phyloP scores from a whole-genome alignment of 1,140 invertebrate genomes.

The Drosophila ambigua region DNA sequence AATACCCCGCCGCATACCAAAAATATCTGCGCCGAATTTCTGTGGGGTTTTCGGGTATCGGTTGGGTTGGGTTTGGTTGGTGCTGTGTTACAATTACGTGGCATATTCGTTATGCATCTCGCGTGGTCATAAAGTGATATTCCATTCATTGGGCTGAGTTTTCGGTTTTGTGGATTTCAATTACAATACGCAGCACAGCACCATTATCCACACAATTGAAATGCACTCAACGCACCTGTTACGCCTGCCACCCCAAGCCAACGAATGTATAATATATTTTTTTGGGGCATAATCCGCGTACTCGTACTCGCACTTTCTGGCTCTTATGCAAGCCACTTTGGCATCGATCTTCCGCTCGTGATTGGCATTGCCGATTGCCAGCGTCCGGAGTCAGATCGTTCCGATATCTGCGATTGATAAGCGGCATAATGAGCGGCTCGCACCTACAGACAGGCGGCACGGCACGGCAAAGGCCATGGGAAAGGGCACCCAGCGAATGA shows the following conservation, averaged over 20 bases:
- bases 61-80: too few relatives aligned
- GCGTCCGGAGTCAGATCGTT: slow-evolving; percentile 10
- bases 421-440: slow-evolving; percentile 11
- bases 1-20: slow-evolving; percentile 3
- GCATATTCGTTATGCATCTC: slow-evolving; percentile 49
- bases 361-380: slow-evolving; percentile 13
- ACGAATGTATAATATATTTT: slow-evolving; percentile 17
- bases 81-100: slow-evolving; percentile 46
- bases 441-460: not conserved
- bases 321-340: slow-evolving; percentile 6
- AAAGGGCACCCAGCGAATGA: slow-evolving; percentile 23
- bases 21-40: slow-evolving; percentile 39
- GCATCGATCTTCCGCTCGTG: slow-evolving; percentile 26
- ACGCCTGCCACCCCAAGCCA: slow-evolving; percentile 24
- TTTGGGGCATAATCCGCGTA: slow-evolving; percentile 7
- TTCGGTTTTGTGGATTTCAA: slow-evolving; percentile 32
- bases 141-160: too few relatives aligned
- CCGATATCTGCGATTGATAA: slow-evolving; percentile 28
- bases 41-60: not conserved
- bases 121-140: slow-evolving; percentile 13
- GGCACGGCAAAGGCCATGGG: slow-evolving; percentile 18
- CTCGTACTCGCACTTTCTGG: not conserved
- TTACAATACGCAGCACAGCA: slow-evolving; percentile 34
- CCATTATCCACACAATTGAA: slow-evolving; percentile 52
- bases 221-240: slow-evolving; percentile 62